Base-by-base conservation (phyloP, 1,140 invertebrate genomes). In the Drosophila hydei region DNA sequence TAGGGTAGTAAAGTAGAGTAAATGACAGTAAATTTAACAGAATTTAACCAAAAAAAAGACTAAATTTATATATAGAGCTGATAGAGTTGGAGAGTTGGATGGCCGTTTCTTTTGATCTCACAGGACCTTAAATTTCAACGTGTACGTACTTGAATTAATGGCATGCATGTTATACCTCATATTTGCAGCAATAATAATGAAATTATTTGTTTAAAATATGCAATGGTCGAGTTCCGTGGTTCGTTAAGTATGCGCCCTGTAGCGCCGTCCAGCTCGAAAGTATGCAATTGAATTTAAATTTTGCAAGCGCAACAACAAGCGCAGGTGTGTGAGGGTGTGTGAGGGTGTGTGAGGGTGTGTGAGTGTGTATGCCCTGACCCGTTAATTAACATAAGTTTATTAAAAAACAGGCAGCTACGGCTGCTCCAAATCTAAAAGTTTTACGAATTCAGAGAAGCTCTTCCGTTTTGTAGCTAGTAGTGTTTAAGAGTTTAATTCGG, bases 271-370 rank as follows among this genome's bases (percentile, higher is more conserved):
- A 68, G 77, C 83, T 81, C 52, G 40, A 87, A 87, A 88, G 75
- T 79, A 71, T 88, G 79, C 83, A 88, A 88, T 88, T 88, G 83
- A 88, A 88, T 88, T 88, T 88, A 87, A 87, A 87, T 87, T 88
- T 87, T 83, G 83, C 84, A 87, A 88, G 83, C 72, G 74, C 51
- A 62, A 42, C 65, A 62, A 14, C 21, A 18, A 40, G 12, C 30
- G 4, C 21, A 18, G 25, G 12, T 50, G 4, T 50, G 25, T 52
- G 23, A n/a, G 6, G 1, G 16, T 50, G 23, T 27, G 6, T 50
- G 14, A 14, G 3, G n/a, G 23, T 25, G n/a, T 23, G 18, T 36
- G 51, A 30, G 12, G n/a, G 36, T 0, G 11, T n/a, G 36, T 14
- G 36, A n/a, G 12, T 12, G 36, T 2, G 12, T 5, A 47, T 52